These are phyloP conservation scores for Serrognathus titanus DNA, from an alignment of 2,888 invertebrate genomes.

Conservation along the genomic window DNA sequence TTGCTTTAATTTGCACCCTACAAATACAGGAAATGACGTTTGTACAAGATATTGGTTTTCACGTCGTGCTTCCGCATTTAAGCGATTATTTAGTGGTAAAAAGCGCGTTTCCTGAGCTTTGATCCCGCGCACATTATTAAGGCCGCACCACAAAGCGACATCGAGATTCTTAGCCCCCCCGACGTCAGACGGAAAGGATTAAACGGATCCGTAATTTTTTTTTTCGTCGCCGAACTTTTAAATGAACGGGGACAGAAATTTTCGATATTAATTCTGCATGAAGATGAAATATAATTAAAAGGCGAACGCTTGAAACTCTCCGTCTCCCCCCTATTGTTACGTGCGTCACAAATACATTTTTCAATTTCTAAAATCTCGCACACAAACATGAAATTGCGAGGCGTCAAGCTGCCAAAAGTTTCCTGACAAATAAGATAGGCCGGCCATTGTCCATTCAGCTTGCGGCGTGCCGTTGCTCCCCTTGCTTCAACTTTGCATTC, in stretches of 20 bases:
- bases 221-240: no score
- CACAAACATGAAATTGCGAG: slow-evolving; percentile 30
- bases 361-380: slow-evolving; percentile 17
- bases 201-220: no score
- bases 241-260: no score
- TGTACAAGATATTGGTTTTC: no score
- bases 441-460: slow-evolving; percentile 38
- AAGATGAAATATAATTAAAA: no score
- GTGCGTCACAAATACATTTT: slow-evolving; percentile 9
- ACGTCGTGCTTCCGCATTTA: slow-evolving; percentile 20
- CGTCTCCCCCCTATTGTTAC: no score
- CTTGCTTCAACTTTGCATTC: slow-evolving; percentile 38
- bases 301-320: no score
- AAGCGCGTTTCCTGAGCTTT: slow-evolving; percentile 28
- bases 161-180: background rate
- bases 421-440: slow-evolving; percentile 44
- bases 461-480: slow-evolving; percentile 19
- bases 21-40: no score
- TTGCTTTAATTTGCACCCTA: no score
- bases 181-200: no score
- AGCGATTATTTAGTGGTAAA: slow-evolving; percentile 22
- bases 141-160: slow-evolving; percentile 4
- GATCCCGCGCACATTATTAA: slow-evolving; percentile 20
- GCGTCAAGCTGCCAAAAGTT: slow-evolving; percentile 49
- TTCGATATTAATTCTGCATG: no score